Base-by-base conservation (phyloP, 2,113 vertebrate species). In the Lagopus leucura region DNA sequence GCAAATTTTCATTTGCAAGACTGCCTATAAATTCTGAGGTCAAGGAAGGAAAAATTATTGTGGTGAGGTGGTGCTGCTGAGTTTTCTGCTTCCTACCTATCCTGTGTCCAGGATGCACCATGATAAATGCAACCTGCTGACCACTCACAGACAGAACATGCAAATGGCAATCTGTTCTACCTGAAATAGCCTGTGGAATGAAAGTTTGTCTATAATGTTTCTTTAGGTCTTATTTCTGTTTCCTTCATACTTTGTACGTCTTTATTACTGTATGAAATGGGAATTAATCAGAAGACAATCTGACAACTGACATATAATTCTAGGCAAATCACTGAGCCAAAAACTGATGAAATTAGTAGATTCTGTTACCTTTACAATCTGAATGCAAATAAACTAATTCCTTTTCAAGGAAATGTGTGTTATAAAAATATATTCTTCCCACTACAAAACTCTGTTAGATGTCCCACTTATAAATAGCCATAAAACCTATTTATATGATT, bases 111-210 rank as follows among this genome's bases (percentile, higher is more conserved):
- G 4, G n/a, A 11, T 15, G 25, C 21, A 5, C 8, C 22, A 27
- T 3, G 13, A 50, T 19, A 42, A 75, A 55, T 48, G n/a, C 61
- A 71, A 27, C 42, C 18, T 76, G 58, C 32, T 36, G 32, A 65
- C 17, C 43, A 15, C 17, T 22, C 75, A 25, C 32, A 60, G 71
- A 17, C 11, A 72, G 22, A 76, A 66, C 6, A 40, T 13, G 5
- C 6, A 27, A 6, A 81, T 64, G 34, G 0, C 50, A 78, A 43
- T 0, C 1, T 10, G 2, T 63, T 77, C 65, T 32, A 11, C 21
- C 20, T 81, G 47, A 90, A 81, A 28, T 19, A 34, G 28, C 45
- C 74, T 28, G 25, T 24, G 40, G 27, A 6, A 6, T 48, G 40
- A 47, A 47, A 52, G 38, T 40, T 14, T 61, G 48, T 22, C 2